Base-by-base conservation (phyloP, 2,888 invertebrate genomes). In the Thereva unica region DNA sequence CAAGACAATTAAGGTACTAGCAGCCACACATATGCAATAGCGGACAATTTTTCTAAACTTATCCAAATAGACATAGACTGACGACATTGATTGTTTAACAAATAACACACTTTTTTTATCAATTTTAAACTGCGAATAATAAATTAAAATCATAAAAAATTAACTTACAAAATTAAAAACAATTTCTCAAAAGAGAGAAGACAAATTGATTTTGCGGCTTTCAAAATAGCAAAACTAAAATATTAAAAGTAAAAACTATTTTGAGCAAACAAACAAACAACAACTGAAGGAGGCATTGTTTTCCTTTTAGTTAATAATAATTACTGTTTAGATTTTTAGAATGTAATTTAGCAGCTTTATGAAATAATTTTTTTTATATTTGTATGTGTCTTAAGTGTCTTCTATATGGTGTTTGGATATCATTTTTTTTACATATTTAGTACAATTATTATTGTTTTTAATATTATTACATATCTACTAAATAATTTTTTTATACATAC, bases 121-220 rank as follows among this genome's bases (percentile, higher is more conserved):
- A 23, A 23, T 23, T n/a, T n/a, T 23, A 23, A 23, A 23, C 23
- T 23, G 23, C 23, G 23, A 23, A 23, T 23, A 23, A 23, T 23
- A 23, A 23, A 23, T 2, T 23, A 23, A 23, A 23, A 23, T 23
- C 23, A 23, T 23, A 1, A 23, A 23, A 23, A 23, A 23, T 23
- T 23, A 23, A 23, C 23, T 23, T 23, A 23, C n/a, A n/a, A n/a
- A 23, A 23, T 23, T 23, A 23, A 23, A 23, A 23, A 23, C 23
- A 23, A 23, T 23, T 2, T 5, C 37, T 2, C 7, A 55, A 44
- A 56, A 35, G 38, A 64, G 44, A n/a, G 23, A 23, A 23, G 23
- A 8, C 6, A 57, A 67, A 53, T 67, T 67, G 67, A 67, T 67
- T 61, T 67, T 67, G 67, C 61, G 59, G 53, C 67, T 67, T 67